Evolutionary conservation across 2,113 vertebrate genomes (phyloP).

Genomic region (Sander lucioperca): DNA sequence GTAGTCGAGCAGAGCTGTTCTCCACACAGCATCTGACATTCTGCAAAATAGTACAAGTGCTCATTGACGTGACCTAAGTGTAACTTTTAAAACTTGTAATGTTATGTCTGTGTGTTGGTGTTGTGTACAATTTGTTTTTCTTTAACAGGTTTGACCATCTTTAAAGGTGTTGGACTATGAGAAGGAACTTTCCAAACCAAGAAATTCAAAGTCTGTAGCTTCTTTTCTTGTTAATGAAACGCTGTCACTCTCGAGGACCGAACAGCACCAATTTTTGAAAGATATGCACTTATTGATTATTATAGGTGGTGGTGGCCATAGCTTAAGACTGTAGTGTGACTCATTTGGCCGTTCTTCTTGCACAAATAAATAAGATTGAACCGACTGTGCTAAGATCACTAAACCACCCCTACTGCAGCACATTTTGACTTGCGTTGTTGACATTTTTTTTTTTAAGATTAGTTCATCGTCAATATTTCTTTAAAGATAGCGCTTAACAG

Average conservation of each 20-base stretch:
- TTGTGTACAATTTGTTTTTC: constrained; percentile 83
- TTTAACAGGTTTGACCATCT: constrained; percentile 86
- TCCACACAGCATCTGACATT: neutral
- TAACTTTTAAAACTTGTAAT: constrained; percentile 63
- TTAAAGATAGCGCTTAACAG: neutral
- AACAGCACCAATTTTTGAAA: neutral
- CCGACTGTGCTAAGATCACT: neutral
- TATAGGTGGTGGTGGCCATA: neutral
- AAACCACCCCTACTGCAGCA: neutral
- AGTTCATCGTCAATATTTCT: neutral
- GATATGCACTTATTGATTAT: neutral
- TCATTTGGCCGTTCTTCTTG: neutral
- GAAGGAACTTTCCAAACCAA: constrained; percentile 72
- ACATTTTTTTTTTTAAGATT: neutral
- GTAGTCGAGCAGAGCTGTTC: neutral
- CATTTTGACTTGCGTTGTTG: neutral
- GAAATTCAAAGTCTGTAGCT: constrained; percentile 57
- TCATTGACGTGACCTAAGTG: constrained; percentile 11
- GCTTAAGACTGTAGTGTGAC: neutral
- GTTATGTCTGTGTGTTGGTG: constrained; percentile 81
- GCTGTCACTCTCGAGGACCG: neutral
- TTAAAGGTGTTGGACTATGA: constrained; percentile 74
- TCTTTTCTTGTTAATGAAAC: constrained; percentile 11
- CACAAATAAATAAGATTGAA: neutral
- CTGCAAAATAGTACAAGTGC: neutral